Evolutionary conservation across 2,797 vertebrate species (phyloP).

Genomic region (Cuniculus paca): DNA sequence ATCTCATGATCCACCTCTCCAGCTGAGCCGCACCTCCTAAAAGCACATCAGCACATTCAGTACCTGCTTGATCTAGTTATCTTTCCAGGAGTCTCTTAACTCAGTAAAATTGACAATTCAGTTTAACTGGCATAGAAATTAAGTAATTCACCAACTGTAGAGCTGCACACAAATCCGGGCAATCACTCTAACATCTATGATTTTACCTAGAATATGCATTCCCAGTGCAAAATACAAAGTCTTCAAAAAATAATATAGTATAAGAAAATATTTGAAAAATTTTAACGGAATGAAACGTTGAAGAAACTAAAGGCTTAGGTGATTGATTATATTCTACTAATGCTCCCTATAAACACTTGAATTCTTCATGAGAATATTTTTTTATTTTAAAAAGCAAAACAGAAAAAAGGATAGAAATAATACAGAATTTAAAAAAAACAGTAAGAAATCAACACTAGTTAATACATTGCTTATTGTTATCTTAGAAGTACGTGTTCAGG

Average conservation of each 20-base stretch:
- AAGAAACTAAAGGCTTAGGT: conserved; percentile 6
- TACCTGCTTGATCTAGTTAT: not conserved
- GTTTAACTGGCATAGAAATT: not conserved
- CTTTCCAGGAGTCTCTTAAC: not conserved
- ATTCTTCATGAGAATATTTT: conserved; percentile 19
- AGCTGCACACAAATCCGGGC: not conserved
- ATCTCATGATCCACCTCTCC: not conserved
- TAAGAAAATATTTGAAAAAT: conserved; percentile 1
- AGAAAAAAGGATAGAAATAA: too few species aligned
- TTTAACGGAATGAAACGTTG: conserved; percentile 55
- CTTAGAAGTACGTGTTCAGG: too few species aligned
- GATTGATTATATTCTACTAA: not conserved
- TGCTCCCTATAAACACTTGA: conserved; percentile 20
- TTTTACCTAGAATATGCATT: not conserved
- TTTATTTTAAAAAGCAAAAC: too few species aligned
- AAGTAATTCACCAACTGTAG: not conserved
- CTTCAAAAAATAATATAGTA: conserved; percentile 39
- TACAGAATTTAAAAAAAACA: too few species aligned
- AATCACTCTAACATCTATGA: not conserved
- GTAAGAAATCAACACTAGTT: too few species aligned
- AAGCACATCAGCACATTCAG: not conserved
- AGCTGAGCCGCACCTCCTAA: not conserved
- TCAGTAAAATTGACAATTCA: not conserved
- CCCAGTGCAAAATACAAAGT: conserved; percentile 5
- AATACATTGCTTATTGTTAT: too few species aligned